Evolutionary conservation across 2,888 invertebrate species (phyloP).

Genomic region (Drosophila neutralis): DNA sequence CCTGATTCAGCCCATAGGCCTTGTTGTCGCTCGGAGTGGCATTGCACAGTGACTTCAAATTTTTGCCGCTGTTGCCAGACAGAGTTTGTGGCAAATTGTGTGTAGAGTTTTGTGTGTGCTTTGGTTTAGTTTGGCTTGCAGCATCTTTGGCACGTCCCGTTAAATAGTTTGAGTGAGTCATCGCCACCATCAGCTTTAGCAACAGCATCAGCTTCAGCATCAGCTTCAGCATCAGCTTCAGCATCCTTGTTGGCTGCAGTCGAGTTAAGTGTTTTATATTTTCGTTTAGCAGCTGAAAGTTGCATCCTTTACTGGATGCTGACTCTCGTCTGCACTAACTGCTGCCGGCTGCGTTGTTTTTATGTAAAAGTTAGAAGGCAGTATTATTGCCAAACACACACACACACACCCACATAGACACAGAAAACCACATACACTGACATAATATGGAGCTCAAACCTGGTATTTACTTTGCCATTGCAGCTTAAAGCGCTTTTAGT

Average conservation of each 20-base stretch:
- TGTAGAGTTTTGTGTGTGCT: conserved; percentile 8
- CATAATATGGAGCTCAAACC: conserved; percentile 21
- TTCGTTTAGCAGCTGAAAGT: conserved; percentile 80
- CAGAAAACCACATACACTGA: conserved; percentile 15
- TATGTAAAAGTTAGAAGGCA: conserved; percentile 78
- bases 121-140: conserved; percentile 37
- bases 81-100: conserved; percentile 23
- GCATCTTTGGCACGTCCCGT: conserved; percentile 45
- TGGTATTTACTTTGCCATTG: conserved; percentile 45
- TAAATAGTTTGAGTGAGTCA: conserved; percentile 49
- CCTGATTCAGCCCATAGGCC: conserved; percentile 8
- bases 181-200: conserved; percentile 20
- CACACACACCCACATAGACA: conserved; percentile 20
- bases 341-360: conserved; percentile 73
- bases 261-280: conserved; percentile 80
- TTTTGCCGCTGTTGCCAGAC: conserved; percentile 49
- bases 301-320: conserved; percentile 65
- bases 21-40: conserved; percentile 27
- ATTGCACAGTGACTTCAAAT: conserved; percentile 60
- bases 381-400: conserved; percentile 48
- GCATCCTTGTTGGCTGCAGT: conserved; percentile 35
- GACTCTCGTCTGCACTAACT: conserved; percentile 54
- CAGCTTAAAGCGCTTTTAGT: conserved; percentile 65
- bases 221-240: conserved; percentile 7
- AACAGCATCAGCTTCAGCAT: conserved; percentile 15